Evolutionary conservation across 2,113 vertebrate genomes (phyloP).

Genomic region (Poeciliopsis occidentalis): DNA sequence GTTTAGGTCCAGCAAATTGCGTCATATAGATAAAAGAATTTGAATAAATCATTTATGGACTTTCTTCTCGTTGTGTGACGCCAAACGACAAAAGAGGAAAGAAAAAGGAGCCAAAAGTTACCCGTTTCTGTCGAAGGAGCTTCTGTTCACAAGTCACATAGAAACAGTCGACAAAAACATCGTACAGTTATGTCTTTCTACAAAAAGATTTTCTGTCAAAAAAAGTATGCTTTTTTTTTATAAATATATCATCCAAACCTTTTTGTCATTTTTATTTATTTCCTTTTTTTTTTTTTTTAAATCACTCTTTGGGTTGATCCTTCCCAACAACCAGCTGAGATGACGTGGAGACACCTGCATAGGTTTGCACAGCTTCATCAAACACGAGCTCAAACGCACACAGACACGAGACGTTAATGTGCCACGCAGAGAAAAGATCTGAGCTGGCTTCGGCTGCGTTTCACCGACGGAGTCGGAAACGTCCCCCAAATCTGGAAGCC

Average conservation of each 20-base stretch:
- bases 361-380: slow-evolving; percentile 73
- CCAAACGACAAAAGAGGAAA: slow-evolving; percentile 13
- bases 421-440: slow-evolving; percentile 22
- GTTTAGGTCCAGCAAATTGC: not conserved
- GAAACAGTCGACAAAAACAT: slow-evolving; percentile 43
- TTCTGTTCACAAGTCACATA: too few relatives aligned
- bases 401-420: slow-evolving; percentile 29
- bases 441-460: slow-evolving; percentile 7
- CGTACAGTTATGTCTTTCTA: slow-evolving; percentile 57
- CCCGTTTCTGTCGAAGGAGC: slow-evolving; percentile 4
- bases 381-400: slow-evolving; percentile 37
- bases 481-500: slow-evolving; percentile 63
- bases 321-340: slow-evolving; percentile 74
- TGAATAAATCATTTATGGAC: slow-evolving; percentile 8
- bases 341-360: slow-evolving; percentile 78
- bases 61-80: slow-evolving; percentile 13
- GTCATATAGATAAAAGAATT: not conserved
- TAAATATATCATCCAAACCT: slow-evolving; percentile 81
- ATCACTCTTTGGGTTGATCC: slow-evolving; percentile 82
- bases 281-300: slow-evolving; percentile 7
- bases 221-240: slow-evolving; percentile 73
- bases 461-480: slow-evolving; percentile 32
- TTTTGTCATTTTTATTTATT: slow-evolving; percentile 53
- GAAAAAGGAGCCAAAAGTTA: slow-evolving; percentile 1
- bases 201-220: slow-evolving; percentile 75